phyloP scores from a whole-genome alignment of 2,113 vertebrate species.

The Natator depressus region DNA sequence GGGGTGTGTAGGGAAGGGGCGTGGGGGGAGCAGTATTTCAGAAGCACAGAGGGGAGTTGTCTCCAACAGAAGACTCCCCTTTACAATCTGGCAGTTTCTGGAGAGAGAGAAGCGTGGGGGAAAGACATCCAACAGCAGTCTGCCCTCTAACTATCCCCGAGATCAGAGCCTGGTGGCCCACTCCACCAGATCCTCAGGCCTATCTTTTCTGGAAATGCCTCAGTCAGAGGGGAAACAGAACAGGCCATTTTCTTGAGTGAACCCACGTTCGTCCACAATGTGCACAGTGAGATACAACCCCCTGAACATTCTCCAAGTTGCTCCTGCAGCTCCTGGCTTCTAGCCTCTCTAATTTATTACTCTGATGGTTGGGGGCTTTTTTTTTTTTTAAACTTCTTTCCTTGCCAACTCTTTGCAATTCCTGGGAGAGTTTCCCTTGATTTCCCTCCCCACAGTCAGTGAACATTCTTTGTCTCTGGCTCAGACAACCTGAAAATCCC shows the following conservation, averaged over 20 bases:
- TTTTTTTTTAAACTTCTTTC: too few species aligned
- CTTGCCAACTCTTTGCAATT: background rate
- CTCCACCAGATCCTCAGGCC: background rate
- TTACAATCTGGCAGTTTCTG: background rate
- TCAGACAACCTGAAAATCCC: background rate
- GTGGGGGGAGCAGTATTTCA: too few species aligned
- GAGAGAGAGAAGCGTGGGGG: background rate
- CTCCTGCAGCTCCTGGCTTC: background rate
- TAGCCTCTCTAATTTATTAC: background rate
- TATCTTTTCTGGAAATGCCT: background rate
- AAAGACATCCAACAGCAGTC: background rate
- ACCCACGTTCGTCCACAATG: background rate
- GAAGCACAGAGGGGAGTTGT: background rate
- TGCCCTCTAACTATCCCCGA: background rate
- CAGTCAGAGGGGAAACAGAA: background rate
- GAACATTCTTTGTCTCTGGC: background rate
- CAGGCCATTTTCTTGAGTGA: background rate
- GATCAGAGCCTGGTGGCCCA: background rate
- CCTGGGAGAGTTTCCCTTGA: background rate
- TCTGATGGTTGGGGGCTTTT: background rate
- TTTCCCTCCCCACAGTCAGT: background rate
- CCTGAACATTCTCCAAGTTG: background rate
- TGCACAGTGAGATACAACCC: background rate
- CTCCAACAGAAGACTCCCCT: background rate
- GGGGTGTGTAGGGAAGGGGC: background rate